Evolutionary conservation across 2,888 invertebrate species (phyloP).

Genomic region (Hermaeophaga mercurialis): DNA sequence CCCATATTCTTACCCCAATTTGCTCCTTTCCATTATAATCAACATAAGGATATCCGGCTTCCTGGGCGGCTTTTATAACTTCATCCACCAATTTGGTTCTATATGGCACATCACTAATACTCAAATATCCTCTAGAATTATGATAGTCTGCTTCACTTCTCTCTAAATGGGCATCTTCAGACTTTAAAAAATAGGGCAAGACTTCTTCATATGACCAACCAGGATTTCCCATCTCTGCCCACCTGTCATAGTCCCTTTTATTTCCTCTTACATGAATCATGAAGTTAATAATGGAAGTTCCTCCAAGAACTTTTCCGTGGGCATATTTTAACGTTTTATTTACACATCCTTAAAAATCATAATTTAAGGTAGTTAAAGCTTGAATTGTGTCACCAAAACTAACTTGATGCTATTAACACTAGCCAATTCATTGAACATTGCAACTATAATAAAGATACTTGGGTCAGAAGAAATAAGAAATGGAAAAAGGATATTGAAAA

Average conservation of each 20-base stretch:
- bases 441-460: no score
- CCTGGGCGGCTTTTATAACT: slow-evolving; percentile 66
- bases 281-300: slow-evolving; percentile 83
- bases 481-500: no score
- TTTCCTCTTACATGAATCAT: slow-evolving; percentile 73
- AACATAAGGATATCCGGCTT: slow-evolving; percentile 68
- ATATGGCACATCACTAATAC: slow-evolving; percentile 49
- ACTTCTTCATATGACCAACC: slow-evolving; percentile 61
- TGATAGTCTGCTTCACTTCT: slow-evolving; percentile 50
- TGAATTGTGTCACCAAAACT: no score
- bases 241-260: slow-evolving; percentile 70
- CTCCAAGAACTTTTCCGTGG: slow-evolving; percentile 55
- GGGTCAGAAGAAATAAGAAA: no score
- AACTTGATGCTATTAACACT: no score
- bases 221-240: slow-evolving; percentile 61
- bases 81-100: slow-evolving; percentile 59
- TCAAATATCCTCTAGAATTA: slow-evolving; percentile 54
- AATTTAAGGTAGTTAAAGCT: no score
- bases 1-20: slow-evolving; percentile 61
- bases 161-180: slow-evolving; percentile 49
- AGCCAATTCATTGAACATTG: no score
- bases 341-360: slow-evolving; percentile 19
- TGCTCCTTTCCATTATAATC: slow-evolving; percentile 72
- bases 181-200: slow-evolving; percentile 54
- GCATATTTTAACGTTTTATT: slow-evolving; percentile 9